A percentile compares a stretch with the other conserved stretches of the same genome.
phyloP scores from a whole-genome alignment of 2,797 vertebrate species.

The Melanotaenia parkinsoni region DNA sequence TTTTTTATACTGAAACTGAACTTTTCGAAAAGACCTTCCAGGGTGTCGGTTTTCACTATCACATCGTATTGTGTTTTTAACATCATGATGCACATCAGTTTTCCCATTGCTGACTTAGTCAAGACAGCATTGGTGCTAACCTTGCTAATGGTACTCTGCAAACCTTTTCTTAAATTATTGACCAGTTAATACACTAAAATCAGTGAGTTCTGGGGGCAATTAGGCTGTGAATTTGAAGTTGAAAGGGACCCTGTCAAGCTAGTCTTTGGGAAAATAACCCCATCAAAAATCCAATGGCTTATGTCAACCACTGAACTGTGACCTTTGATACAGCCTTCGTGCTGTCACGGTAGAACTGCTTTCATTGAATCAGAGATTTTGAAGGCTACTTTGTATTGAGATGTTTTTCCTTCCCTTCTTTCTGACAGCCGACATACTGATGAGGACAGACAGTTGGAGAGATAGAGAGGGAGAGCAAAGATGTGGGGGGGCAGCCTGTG shows the following conservation, averaged over 20 bases:
- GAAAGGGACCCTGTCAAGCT: conserved; percentile 46
- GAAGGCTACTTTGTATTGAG: conserved; percentile 67
- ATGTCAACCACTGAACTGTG: conserved; percentile 60
- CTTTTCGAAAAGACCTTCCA: too few relatives aligned
- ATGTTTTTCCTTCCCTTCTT: conserved; percentile 45
- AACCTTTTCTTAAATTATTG: background rate
- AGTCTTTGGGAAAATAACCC: conserved; percentile 59
- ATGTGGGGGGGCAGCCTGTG: conserved; percentile 15
- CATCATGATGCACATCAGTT: too few relatives aligned
- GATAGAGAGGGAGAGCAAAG: conserved; percentile 30
- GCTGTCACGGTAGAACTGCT: conserved; percentile 50
- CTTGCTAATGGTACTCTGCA: background rate
- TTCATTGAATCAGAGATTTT: conserved; percentile 53
- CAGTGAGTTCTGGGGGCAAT: conserved; percentile 2
- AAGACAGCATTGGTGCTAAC: too few relatives aligned
- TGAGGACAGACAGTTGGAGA: conserved; percentile 52
- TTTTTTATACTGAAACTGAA: too few relatives aligned
- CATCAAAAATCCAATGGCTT: conserved; percentile 56
- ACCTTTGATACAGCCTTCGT: conserved; percentile 57
- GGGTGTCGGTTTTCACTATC: too few relatives aligned
- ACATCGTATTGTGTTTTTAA: too few relatives aligned
- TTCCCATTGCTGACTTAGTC: too few relatives aligned
- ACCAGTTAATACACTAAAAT: background rate
- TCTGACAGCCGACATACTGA: conserved; percentile 58
- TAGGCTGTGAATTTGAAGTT: conserved; percentile 21